Base-by-base conservation (phyloP, 2,888 invertebrate genomes). In the Oeneis ivallda region DNA sequence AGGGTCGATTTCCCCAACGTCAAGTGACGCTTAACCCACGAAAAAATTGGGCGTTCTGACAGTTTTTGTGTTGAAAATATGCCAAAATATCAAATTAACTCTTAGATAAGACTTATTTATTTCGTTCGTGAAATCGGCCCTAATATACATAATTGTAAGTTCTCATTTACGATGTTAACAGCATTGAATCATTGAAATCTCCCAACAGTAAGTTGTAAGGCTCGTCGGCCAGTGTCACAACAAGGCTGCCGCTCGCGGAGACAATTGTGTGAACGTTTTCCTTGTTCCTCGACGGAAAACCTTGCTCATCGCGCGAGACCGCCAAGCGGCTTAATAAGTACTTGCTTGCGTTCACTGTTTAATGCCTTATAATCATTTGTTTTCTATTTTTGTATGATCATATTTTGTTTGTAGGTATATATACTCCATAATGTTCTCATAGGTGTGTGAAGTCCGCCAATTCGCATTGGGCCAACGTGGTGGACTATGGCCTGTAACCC, bases 231-330 rank as follows among this genome's bases (percentile, higher is more conserved):
- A 82, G 79, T 83, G 83, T 82, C 83, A 78, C 78, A 68, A 67
- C 86, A 85, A 89, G 88, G 89, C 77, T 83, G 75, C 66, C 72
- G 71, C 69, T 79, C 80, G 78, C 78, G 75, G 80, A 77, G 79
- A 82, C 83, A 79, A 79, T 81, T 74, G 80, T 72, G 73, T 78
- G 74, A 76, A 77, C 67, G 67, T 83, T 87, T 89, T 90, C 89
- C 91, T 88, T 75, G 83, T 90, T 89, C 89, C 89, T 87, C 79
- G 56, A 72, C 76, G 69, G 79, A 89, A 85, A 84, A 81, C 90
- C 89, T 90, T 86, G 88, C 80, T 76, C 81, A 79, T 81, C 81
- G 72, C 70, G 71, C 74, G 81, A 85, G 87, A 87, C 81, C 84
- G 80, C 74, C 76, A 62, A 66, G 72, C 66, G 68, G 60, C 45